Evolutionary conservation across 2,797 vertebrate genomes (phyloP).

Genomic region (Leptoclinus maculatus): DNA sequence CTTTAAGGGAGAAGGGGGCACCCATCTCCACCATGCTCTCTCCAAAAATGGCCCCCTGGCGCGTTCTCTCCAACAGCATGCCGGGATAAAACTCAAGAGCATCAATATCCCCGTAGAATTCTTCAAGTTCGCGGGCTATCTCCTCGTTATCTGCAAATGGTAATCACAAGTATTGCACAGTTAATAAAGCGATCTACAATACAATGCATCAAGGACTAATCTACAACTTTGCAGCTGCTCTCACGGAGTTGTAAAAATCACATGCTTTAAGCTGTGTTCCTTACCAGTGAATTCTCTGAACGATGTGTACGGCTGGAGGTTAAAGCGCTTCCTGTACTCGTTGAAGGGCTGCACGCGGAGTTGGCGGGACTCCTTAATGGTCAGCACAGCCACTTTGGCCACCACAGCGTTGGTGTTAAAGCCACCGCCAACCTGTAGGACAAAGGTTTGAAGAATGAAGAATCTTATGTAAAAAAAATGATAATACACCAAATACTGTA

Average conservation of each 20-base stretch:
- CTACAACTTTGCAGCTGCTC: conserved; percentile 10
- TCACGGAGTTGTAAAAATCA: conserved; percentile 9
- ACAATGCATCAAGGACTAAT: neutral
- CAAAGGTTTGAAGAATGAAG: neutral
- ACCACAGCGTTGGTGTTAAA: conserved; percentile 85
- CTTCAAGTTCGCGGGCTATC: conserved; percentile 86
- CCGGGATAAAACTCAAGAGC: conserved; percentile 93
- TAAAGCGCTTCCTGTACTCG: conserved; percentile 93
- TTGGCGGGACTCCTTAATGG: conserved; percentile 89
- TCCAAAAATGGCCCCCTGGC: conserved; percentile 89
- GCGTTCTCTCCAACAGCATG: conserved; percentile 90
- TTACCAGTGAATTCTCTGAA: conserved; percentile 93
- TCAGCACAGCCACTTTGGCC: conserved; percentile 81
- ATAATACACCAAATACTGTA: neutral
- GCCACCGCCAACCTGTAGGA: conserved; percentile 89
- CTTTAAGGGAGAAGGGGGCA: conserved; percentile 97
- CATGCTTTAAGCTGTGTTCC: neutral
- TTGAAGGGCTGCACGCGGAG: conserved; percentile 93
- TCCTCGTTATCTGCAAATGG: conserved; percentile 86
- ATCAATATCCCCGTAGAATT: conserved; percentile 93
- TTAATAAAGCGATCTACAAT: conserved; percentile 8
- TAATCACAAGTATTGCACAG: neutral
- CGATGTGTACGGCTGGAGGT: conserved; percentile 89
- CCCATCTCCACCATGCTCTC: conserved; percentile 99
- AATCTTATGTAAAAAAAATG: neutral